Conservation (phyloP, 2,888 invertebrate species). For the Andricus curvator region DNA sequence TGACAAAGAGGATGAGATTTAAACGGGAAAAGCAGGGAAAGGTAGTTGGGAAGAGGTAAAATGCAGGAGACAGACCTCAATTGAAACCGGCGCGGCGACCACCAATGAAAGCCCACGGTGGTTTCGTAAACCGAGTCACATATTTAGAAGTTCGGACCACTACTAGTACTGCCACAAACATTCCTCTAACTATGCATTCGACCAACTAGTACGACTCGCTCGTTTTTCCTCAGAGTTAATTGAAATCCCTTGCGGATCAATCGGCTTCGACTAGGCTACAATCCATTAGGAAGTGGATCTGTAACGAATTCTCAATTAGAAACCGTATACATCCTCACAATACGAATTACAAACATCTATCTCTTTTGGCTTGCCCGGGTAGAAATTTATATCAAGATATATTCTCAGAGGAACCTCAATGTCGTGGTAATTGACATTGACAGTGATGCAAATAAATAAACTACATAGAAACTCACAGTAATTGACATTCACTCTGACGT, state of each 20-base stretch:
- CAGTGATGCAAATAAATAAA: conserved; percentile 39
- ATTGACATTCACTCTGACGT: conserved; percentile 28
- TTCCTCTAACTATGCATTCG: conserved; percentile 41
- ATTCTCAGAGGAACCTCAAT: conserved; percentile 14
- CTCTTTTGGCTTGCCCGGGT: too few relatives aligned
- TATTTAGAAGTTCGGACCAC: conserved; percentile 57
- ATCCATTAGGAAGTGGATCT: conserved; percentile 44
- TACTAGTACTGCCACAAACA: conserved; percentile 41
- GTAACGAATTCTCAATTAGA: conserved; percentile 36
- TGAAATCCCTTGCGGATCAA: conserved; percentile 64
- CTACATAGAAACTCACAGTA: conserved; percentile 12
- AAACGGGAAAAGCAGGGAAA: conserved; percentile 43
- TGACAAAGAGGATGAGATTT: conserved; percentile 37
- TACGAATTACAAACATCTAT: conserved; percentile 26
- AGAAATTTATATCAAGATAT: conserved; percentile 25
- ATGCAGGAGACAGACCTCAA: conserved; percentile 49
- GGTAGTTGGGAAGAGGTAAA: conserved; percentile 45
- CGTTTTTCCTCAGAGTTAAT: conserved; percentile 61
- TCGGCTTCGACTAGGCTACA: conserved; percentile 58
- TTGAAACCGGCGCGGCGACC: conserved; percentile 55
- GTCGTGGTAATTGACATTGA: conserved; percentile 37
- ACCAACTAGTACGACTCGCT: conserved; percentile 46
- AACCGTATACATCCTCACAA: conserved; percentile 28
- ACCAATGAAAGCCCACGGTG: conserved; percentile 60
- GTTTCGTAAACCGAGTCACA: conserved; percentile 64